These are phyloP conservation scores for Sinonovacula constricta DNA, from an alignment of 1,140 invertebrate genomes.

Conservation along the genomic window DNA sequence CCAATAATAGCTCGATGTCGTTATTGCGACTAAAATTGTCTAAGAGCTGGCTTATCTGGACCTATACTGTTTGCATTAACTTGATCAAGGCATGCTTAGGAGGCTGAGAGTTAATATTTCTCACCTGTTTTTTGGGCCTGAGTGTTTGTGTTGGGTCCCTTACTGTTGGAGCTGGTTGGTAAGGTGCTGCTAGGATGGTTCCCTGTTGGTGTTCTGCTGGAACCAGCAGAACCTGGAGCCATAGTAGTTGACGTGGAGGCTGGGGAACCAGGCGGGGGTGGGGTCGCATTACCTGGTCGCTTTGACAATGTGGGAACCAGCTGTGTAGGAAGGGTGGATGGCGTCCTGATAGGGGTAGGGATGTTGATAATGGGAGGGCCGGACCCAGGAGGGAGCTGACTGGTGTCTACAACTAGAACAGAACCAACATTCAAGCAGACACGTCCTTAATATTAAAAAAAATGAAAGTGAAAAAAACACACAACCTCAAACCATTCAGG, in stretches of 20 bases:
- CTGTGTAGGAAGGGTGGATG: conserved; percentile 29
- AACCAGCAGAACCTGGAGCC: not conserved
- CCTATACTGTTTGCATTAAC: no score
- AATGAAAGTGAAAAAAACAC: not conserved
- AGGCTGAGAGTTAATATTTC: no score
- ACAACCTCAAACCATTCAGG: not conserved
- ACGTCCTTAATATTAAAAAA: not conserved
- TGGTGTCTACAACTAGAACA: conserved; percentile 30
- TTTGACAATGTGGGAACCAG: conserved; percentile 8
- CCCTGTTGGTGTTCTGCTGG: not conserved
- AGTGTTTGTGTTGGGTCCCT: no score
- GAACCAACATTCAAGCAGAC: not conserved
- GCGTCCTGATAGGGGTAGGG: conserved; percentile 23
- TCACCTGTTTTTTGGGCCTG: no score
- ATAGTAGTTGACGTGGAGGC: not conserved
- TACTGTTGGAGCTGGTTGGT: no score
- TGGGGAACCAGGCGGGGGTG: not conserved
- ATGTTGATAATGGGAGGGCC: conserved; percentile 22
- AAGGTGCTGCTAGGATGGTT: not conserved
- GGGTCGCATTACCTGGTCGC: not conserved
- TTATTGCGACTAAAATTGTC: no score
- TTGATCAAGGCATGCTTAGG: no score
- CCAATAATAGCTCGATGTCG: no score
- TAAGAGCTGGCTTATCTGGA: no score
- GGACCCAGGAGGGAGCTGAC: conserved; percentile 3